A percentile compares a stretch with the other conserved stretches of the same genome.
Conservation (phyloP, 2,797 vertebrate genomes). For the Typhlichthys eigenmanni region DNA sequence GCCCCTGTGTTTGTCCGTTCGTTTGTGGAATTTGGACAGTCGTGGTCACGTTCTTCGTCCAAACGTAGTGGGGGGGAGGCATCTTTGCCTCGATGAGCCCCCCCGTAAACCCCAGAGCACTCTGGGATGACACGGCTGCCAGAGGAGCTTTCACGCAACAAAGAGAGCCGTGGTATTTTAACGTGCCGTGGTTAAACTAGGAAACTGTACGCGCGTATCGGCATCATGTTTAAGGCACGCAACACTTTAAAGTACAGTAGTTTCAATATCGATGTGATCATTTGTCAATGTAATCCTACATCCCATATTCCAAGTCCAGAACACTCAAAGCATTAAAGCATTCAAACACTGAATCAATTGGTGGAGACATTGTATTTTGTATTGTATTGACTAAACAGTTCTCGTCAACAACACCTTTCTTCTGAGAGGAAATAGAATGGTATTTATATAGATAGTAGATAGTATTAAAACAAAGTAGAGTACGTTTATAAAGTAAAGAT, state of each 20-base stretch:
- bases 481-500: background rate
- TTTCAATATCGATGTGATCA: conserved; percentile 21
- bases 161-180: conserved; percentile 58
- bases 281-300: conserved; percentile 29
- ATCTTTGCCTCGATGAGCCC: conserved; percentile 43
- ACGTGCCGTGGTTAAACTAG: conserved; percentile 62
- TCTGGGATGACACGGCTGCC: conserved; percentile 61
- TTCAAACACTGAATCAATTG: conserved; percentile 34
- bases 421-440: too few relatives aligned
- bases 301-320: conserved; percentile 23
- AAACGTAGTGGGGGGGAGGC: conserved; percentile 53
- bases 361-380: conserved; percentile 55
- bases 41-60: conserved; percentile 48
- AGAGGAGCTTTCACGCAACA: conserved; percentile 44
- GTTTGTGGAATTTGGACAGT: conserved; percentile 35
- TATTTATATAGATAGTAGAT: too few relatives aligned
- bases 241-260: too few relatives aligned
- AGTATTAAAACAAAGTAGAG: conserved; percentile 16
- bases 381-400: conserved; percentile 37
- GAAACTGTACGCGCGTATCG: conserved; percentile 27
- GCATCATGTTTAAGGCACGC: background rate
- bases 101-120: conserved; percentile 53
- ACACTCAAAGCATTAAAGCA: conserved; percentile 5
- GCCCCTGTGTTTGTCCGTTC: conserved; percentile 19
- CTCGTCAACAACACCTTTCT: background rate